A percentile compares a stretch with the other conserved stretches of the same genome.
Evolutionary conservation across 1,140 invertebrate species (phyloP).

Genomic region (Zaprionus ornatus): DNA sequence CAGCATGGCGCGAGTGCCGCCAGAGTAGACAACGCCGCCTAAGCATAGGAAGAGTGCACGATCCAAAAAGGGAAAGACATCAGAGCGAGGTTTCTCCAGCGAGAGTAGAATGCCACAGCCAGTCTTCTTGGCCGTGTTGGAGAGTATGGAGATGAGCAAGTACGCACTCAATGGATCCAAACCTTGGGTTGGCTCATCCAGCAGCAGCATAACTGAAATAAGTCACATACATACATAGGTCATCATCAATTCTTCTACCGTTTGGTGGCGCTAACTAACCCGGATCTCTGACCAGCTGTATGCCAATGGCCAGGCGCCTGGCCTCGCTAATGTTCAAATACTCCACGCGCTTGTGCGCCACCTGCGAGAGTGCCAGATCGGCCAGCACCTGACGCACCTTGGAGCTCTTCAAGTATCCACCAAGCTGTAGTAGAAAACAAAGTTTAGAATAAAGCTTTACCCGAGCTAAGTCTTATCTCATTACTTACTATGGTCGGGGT

Average conservation of each 20-base stretch:
- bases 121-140: conserved; percentile 95
- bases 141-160: conserved; percentile 95
- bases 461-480: background rate
- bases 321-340: conserved; percentile 93
- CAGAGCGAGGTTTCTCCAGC: conserved; percentile 96
- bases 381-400: conserved; percentile 93
- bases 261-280: conserved; percentile 58
- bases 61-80: conserved; percentile 96
- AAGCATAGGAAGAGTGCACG: conserved; percentile 91
- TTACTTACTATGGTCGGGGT: conserved; percentile 89
- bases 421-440: conserved; percentile 85
- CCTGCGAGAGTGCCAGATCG: conserved; percentile 93
- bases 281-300: conserved; percentile 95
- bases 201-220: conserved; percentile 89
- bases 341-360: conserved; percentile 91
- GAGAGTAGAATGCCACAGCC: conserved; percentile 94
- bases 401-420: conserved; percentile 89
- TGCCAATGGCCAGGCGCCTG: conserved; percentile 92
- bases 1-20: conserved; percentile 93
- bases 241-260: background rate
- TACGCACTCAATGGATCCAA: conserved; percentile 96
- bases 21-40: conserved; percentile 95
- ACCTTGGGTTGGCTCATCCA: conserved; percentile 96
- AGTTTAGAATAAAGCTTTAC: background rate
- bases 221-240: background rate